These are phyloP conservation scores for Himalopsyche tibetana DNA, from an alignment of 2,888 invertebrate species.

Conservation along the genomic window DNA sequence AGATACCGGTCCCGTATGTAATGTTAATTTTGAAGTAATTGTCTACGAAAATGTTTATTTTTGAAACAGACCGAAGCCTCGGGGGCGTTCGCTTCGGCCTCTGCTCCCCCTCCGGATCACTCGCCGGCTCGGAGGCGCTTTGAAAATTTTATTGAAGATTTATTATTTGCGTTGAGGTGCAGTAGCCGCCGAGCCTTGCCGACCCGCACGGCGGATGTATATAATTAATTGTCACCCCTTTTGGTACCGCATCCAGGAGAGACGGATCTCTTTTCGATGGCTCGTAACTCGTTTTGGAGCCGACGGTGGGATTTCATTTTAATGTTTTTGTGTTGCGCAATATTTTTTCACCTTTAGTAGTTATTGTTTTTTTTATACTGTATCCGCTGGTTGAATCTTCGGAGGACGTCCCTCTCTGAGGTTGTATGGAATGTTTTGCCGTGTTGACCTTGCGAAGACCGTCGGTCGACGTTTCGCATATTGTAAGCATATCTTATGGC, in stretches of 20 bases:
- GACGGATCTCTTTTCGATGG: conserved; percentile 1
- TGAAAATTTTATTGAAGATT: conserved; percentile 61
- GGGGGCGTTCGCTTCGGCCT: conserved; percentile 27
- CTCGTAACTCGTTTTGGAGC: neutral
- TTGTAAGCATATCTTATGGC: conserved; percentile 65
- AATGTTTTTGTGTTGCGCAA: conserved; percentile 39
- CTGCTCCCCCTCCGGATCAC: conserved; percentile 13
- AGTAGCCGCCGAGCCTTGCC: neutral
- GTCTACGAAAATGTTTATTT: conserved; percentile 77
- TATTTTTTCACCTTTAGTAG: conserved; percentile 54
- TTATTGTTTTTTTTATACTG: conserved; percentile 54
- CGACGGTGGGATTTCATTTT: conserved; percentile 41
- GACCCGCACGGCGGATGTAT: conserved; percentile 14
- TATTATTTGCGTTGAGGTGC: conserved; percentile 60
- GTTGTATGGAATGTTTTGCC: conserved; percentile 41
- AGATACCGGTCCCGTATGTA: conserved; percentile 71
- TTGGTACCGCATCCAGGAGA: conserved; percentile 32
- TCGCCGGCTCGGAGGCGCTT: conserved; percentile 56
- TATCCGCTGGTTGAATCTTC: conserved; percentile 39
- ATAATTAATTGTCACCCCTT: conserved; percentile 36
- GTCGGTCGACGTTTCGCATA: conserved; percentile 56
- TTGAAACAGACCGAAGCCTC: conserved; percentile 66
- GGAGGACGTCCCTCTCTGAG: conserved; percentile 39
- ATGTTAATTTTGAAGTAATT: conserved; percentile 78
- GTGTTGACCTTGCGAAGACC: conserved; percentile 41